A percentile compares a stretch with the other conserved stretches of the same genome.
Conservation (phyloP, 2,888 invertebrate species). For the Parapristionchus giblindavisi region DNA sequence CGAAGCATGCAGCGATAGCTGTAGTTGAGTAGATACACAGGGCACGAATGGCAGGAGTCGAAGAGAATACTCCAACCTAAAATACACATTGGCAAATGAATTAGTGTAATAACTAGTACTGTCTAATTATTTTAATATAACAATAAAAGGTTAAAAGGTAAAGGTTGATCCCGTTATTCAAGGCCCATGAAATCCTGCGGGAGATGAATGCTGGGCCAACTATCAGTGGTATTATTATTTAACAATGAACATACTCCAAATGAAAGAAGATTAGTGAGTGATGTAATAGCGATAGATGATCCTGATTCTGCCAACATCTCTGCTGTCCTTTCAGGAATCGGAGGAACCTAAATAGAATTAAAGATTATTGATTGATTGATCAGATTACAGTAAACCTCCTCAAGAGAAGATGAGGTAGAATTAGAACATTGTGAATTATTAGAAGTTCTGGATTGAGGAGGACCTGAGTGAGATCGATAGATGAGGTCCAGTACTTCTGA, state of each 20-base stretch:
- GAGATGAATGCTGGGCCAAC: neutral
- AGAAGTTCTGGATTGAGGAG: neutral
- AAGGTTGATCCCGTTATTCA: too few relatives aligned
- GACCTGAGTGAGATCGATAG: too few relatives aligned
- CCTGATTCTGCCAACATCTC: conserved; percentile 33
- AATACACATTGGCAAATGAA: neutral
- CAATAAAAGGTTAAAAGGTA: too few relatives aligned
- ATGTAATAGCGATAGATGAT: conserved; percentile 28
- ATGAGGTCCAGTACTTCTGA: too few relatives aligned
- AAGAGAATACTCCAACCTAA: conserved; percentile 35
- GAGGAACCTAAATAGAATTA: neutral
- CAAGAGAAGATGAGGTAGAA: conserved; percentile 4
- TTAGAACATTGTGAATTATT: conserved; percentile 18
- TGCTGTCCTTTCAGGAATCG: conserved; percentile 15
- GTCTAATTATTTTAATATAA: too few relatives aligned
- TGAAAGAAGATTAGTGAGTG: conserved; percentile 30
- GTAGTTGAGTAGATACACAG: conserved; percentile 30
- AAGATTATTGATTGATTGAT: too few relatives aligned
- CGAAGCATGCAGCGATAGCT: conserved; percentile 21
- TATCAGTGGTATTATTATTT: neutral
- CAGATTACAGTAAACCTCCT: conserved; percentile 25
- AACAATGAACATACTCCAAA: conserved; percentile 14
- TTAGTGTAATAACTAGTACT: neutral
- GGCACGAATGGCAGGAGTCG: conserved; percentile 32
- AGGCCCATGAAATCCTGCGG: too few relatives aligned